Percentiles rank a stretch among this genome's conserved stretches.
phyloP scores from a whole-genome alignment of 2,888 invertebrate species.

The Drosophila macrospina region DNA sequence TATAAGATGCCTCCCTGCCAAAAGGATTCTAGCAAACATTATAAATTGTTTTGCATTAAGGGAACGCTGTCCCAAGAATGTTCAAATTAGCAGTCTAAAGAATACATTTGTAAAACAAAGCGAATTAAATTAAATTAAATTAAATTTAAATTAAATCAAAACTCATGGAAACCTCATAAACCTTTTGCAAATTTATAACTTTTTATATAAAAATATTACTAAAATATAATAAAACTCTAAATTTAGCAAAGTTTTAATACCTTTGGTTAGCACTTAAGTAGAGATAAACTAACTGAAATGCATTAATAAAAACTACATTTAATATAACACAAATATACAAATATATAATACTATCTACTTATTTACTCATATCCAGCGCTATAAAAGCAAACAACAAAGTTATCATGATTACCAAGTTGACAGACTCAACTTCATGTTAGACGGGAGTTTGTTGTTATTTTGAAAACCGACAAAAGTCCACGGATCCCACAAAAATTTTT shows the following conservation, averaged over 20 bases:
- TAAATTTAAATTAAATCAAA: too few relatives aligned
- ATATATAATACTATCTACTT: too few relatives aligned
- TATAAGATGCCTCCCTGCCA: constrained; percentile 11
- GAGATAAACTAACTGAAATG: not conserved
- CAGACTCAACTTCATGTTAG: constrained; percentile 2
- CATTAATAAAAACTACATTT: too few relatives aligned
- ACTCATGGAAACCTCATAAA: too few relatives aligned
- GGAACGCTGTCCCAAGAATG: not conserved
- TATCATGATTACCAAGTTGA: not conserved
- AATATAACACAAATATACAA: too few relatives aligned
- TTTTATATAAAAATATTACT: too few relatives aligned
- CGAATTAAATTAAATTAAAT: too few relatives aligned
- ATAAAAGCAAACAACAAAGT: not conserved
- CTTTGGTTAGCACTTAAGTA: not conserved
- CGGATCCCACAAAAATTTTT: constrained; percentile 38
- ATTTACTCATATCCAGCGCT: too few relatives aligned
- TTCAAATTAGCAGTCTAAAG: constrained; percentile 4
- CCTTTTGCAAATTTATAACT: too few relatives aligned
- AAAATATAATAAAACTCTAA: too few relatives aligned
- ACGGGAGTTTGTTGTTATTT: not conserved
- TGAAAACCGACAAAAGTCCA: not conserved
- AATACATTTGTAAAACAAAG: too few relatives aligned
- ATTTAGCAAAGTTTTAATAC: too few relatives aligned
- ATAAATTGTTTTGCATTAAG: constrained; percentile 15
- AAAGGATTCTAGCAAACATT: constrained; percentile 17